Percentiles rank a stretch among this genome's conserved stretches.
These are phyloP conservation scores for Puma concolor DNA, from an alignment of 2,113 vertebrate species.

Conservation along the genomic window DNA sequence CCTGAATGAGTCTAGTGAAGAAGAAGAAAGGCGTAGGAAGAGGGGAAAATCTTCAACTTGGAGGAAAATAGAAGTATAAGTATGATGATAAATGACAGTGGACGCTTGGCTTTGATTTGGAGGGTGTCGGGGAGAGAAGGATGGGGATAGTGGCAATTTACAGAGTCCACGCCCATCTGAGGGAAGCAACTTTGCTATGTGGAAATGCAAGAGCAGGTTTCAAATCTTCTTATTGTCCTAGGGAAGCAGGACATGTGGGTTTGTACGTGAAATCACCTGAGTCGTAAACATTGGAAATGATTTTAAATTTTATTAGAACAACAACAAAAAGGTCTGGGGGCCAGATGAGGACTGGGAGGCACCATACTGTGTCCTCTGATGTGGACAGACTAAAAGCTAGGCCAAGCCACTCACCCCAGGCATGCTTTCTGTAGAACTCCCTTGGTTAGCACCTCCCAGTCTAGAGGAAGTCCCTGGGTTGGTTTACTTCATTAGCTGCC, in stretches of 20 bases:
- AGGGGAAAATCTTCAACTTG: not conserved
- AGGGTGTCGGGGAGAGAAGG: not conserved
- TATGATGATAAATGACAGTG: not conserved
- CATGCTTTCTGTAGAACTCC: not conserved
- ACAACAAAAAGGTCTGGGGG: not conserved
- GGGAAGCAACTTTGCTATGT: not conserved
- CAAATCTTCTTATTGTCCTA: not conserved
- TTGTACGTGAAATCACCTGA: not conserved
- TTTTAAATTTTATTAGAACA: not conserved
- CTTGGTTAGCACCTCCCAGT: not conserved
- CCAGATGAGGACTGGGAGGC: not conserved
- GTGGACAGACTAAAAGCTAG: not conserved
- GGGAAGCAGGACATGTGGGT: not conserved
- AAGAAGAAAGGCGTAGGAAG: not conserved
- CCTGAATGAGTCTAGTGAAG: not conserved
- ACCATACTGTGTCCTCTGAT: not conserved
- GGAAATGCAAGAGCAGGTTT: not conserved
- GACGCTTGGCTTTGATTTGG: not conserved
- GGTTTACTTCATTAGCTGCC: not conserved
- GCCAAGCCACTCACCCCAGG: not conserved
- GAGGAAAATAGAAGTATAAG: not conserved
- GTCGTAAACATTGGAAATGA: slow-evolving; percentile 5
- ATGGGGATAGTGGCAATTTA: not conserved
- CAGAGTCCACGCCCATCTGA: not conserved
- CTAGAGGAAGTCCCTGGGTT: not conserved